Evolutionary conservation across 2,113 vertebrate species (phyloP).

Genomic region (Martes martes): DNA sequence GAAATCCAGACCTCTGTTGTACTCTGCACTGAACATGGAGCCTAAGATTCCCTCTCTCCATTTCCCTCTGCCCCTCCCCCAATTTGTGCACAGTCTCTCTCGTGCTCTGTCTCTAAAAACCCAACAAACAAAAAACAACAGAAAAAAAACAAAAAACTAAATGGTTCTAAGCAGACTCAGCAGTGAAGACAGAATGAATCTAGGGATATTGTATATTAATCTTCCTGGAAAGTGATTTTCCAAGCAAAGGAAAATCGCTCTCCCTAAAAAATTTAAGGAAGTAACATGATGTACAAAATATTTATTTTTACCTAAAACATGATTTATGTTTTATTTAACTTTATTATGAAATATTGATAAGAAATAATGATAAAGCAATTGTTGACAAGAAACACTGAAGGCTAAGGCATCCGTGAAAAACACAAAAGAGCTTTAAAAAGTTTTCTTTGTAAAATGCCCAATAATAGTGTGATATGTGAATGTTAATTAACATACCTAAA

Average conservation of each 20-base stretch:
- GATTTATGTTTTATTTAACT: not conserved
- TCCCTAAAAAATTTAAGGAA: not conserved
- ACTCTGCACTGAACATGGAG: not conserved
- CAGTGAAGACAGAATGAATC: not conserved
- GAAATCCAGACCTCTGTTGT: not conserved
- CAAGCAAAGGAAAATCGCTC: not conserved
- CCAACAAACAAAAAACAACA: not conserved
- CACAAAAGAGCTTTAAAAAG: not conserved
- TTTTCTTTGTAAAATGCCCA: not conserved
- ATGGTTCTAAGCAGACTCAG: not conserved
- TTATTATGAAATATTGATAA: not conserved
- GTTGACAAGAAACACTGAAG: not conserved
- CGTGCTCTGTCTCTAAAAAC: not conserved
- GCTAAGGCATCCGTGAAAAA: not conserved
- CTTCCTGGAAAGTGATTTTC: not conserved
- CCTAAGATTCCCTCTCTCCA: not conserved
- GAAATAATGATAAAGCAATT: not conserved
- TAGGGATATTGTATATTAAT: not conserved
- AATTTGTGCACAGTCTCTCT: not conserved
- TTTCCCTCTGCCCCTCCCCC: not conserved
- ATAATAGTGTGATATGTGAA: not conserved
- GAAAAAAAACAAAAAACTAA: not conserved
- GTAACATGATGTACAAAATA: not conserved
- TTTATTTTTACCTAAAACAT: not conserved
- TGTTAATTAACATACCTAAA: not conserved